Evolutionary conservation across 2,888 invertebrate genomes (phyloP).

Genomic region (Hirtodrosophila trivittata): DNA sequence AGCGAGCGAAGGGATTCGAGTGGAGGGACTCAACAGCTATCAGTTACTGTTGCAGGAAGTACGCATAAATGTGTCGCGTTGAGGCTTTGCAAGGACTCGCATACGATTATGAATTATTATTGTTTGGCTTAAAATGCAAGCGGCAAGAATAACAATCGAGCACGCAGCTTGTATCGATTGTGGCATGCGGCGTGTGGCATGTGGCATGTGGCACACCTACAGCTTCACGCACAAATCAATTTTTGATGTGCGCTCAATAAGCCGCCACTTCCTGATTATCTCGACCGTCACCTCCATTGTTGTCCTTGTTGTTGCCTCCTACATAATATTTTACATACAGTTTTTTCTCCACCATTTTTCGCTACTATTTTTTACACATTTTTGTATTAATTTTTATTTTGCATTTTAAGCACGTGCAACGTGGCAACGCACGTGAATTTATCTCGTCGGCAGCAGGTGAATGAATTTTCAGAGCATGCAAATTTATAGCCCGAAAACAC

Average conservation of each 20-base stretch:
- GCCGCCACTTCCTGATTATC: conserved; percentile 78
- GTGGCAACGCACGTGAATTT: conserved; percentile 50
- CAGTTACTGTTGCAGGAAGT: conserved; percentile 78
- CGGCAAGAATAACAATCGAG: conserved; percentile 34
- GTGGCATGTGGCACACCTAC: not conserved
- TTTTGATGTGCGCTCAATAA: conserved; percentile 77
- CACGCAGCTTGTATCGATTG: conserved; percentile 65
- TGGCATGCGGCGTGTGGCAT: conserved; percentile 10
- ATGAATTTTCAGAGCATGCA: conserved; percentile 54
- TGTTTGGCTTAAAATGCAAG: conserved; percentile 63
- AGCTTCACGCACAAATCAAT: conserved; percentile 68
- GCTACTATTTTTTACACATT: conserved; percentile 19
- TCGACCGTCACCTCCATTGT: conserved; percentile 57
- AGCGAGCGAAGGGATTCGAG: conserved; percentile 15
- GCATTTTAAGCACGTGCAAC: conserved; percentile 57
- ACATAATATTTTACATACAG: conserved; percentile 53
- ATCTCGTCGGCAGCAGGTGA: conserved; percentile 57
- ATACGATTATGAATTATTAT: conserved; percentile 79
- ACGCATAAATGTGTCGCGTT: conserved; percentile 70
- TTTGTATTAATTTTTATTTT: conserved; percentile 42
- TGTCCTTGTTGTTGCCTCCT: conserved; percentile 32
- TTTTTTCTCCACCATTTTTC: conserved; percentile 1
- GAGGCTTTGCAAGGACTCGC: conserved; percentile 72
- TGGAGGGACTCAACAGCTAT: conserved; percentile 41
- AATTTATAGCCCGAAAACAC: conserved; percentile 46